phyloP scores from a whole-genome alignment of 2,888 invertebrate species.

The Gandaritis pyraliata region DNA sequence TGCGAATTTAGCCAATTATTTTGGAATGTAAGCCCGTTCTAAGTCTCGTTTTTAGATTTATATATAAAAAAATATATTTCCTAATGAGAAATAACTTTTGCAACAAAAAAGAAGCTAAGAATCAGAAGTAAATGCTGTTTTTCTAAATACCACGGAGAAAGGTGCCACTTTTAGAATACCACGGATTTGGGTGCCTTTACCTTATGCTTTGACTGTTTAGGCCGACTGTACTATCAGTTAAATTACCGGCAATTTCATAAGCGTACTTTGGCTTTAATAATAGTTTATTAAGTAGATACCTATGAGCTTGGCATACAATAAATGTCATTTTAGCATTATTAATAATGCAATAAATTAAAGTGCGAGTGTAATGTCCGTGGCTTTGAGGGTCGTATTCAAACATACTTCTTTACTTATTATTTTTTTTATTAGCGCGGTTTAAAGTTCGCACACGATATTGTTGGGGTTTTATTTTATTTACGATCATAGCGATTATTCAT shows the following conservation, averaged over 20 bases:
- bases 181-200: no score
- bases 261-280: slow-evolving; percentile 28
- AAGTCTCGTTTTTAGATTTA: no score
- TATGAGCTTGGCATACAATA: slow-evolving; percentile 49
- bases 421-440: slow-evolving; percentile 59
- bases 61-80: no score
- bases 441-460: slow-evolving; percentile 62
- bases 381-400: slow-evolving; percentile 52
- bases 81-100: no score
- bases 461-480: slow-evolving; percentile 54
- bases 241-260: slow-evolving; percentile 35
- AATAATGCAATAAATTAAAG: slow-evolving; percentile 59
- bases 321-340: slow-evolving; percentile 61
- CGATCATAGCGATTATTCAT: slow-evolving; percentile 65
- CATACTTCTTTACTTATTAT: slow-evolving; percentile 56
- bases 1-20: no score
- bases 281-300: slow-evolving; percentile 32
- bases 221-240: neutral
- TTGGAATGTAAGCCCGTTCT: no score
- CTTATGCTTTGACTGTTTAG: neutral
- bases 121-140: no score
- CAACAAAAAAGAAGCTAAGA: no score
- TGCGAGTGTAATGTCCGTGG: slow-evolving; percentile 54
- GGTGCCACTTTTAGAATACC: no score
- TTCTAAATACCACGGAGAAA: no score